Conservation (phyloP, 2,113 vertebrate species). For the Passer montanus region DNA sequence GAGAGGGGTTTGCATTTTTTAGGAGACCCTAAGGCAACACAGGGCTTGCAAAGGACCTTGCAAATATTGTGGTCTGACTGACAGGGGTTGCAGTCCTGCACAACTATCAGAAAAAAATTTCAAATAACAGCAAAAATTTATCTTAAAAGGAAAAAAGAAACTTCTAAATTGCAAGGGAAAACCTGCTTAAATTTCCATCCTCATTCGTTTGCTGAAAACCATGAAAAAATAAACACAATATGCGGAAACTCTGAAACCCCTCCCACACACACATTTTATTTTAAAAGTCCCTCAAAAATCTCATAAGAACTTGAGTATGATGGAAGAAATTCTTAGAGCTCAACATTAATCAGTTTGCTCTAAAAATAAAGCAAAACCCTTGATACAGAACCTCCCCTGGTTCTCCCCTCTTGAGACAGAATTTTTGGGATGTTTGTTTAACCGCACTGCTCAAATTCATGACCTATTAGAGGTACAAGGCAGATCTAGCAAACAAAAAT, state of each 20-base stretch:
- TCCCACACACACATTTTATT: background rate
- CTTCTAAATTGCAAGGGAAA: background rate
- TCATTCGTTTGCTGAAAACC: background rate
- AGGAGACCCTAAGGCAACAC: background rate
- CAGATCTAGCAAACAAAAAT: background rate
- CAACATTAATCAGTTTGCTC: background rate
- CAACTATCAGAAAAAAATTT: background rate
- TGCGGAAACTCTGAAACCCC: background rate
- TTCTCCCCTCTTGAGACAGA: background rate
- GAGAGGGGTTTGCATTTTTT: background rate
- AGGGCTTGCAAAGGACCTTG: background rate
- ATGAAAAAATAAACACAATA: background rate
- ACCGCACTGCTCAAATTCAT: background rate
- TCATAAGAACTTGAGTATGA: background rate
- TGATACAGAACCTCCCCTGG: background rate
- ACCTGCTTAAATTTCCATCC: background rate
- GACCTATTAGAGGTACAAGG: background rate
- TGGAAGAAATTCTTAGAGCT: background rate
- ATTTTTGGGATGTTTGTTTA: background rate
- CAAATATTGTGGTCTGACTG: background rate
- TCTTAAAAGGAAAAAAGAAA: background rate
- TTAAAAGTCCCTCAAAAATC: background rate
- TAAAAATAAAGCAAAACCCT: conserved; percentile 1
- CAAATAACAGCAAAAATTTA: background rate
- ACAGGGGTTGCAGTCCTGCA: background rate